Percentiles rank a stretch among this genome's conserved stretches.
Evolutionary conservation across 2,797 vertebrate species (phyloP).

Genomic region (Acrossocheilus fasciatus): DNA sequence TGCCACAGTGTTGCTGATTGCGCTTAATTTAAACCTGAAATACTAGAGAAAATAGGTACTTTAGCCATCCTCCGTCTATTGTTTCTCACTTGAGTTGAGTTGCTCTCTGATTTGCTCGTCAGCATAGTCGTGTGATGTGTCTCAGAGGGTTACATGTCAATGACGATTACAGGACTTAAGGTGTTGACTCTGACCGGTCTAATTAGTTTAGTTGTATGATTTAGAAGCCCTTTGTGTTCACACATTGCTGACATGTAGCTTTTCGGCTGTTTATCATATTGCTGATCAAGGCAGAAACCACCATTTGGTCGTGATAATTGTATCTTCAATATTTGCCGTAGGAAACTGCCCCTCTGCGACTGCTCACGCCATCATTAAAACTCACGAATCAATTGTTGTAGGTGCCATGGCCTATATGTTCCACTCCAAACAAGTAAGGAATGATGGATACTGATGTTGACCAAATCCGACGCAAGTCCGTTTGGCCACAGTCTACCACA

Average conservation of each 20-base stretch:
- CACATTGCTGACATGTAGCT: slow-evolving; percentile 27
- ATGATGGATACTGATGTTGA: slow-evolving; percentile 40
- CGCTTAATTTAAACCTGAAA: neutral
- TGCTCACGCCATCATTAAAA: slow-evolving; percentile 38
- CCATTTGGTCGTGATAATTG: slow-evolving; percentile 19
- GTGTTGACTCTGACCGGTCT: slow-evolving; percentile 17
- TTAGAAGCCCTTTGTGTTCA: slow-evolving; percentile 11
- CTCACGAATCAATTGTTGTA: slow-evolving; percentile 36
- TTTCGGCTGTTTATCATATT: slow-evolving; percentile 5
- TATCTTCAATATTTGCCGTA: slow-evolving; percentile 33
- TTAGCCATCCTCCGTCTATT: neutral
- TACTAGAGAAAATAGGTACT: neutral
- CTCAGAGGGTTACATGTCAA: slow-evolving; percentile 11
- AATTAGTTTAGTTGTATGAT: slow-evolving; percentile 28
- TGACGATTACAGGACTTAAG: neutral
- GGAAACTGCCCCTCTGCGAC: slow-evolving; percentile 33
- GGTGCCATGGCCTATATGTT: slow-evolving; percentile 51
- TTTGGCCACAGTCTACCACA: slow-evolving; percentile 34
- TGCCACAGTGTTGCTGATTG: neutral
- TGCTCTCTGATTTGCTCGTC: neutral
- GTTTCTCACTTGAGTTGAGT: slow-evolving; percentile 20
- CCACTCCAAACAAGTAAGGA: slow-evolving; percentile 41
- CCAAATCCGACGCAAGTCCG: slow-evolving; percentile 27
- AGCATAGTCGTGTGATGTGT: neutral
- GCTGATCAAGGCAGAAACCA: slow-evolving; percentile 34